Percentiles rank a stretch among this genome's conserved stretches.
Conservation (phyloP, 2,888 invertebrate species). For the Pyrochroa serraticornis region DNA sequence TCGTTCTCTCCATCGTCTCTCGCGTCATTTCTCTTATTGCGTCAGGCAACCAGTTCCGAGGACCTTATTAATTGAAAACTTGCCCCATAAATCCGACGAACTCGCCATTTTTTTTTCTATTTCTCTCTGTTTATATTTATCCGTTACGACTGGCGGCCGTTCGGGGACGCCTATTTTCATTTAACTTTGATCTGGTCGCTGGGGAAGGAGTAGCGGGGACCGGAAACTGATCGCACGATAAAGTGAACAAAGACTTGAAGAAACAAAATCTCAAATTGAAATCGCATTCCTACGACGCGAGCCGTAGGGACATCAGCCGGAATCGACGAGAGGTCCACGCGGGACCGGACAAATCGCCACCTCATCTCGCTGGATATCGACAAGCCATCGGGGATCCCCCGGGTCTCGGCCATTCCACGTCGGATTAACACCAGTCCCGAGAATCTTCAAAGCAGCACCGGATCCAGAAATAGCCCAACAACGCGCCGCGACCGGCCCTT, state of each 20-base stretch:
- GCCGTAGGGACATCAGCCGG: slow-evolving; percentile 8
- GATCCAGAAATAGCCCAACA: no score
- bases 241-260: not conserved
- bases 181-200: slow-evolving; percentile 9
- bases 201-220: not conserved
- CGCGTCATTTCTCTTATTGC: slow-evolving; percentile 16
- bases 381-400: slow-evolving; percentile 15
- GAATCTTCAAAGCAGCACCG: no score
- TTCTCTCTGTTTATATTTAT: slow-evolving; percentile 12
- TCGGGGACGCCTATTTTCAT: slow-evolving; percentile 2
- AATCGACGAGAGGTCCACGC: slow-evolving; percentile 18
- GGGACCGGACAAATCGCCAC: slow-evolving; percentile 25
- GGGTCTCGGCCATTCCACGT: slow-evolving; percentile 57
- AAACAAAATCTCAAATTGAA: slow-evolving; percentile 24
- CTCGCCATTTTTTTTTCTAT: slow-evolving; percentile 1
- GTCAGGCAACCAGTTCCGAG: slow-evolving; percentile 1
- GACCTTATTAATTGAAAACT: slow-evolving; percentile 22
- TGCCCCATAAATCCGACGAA: slow-evolving; percentile 6
- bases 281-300: slow-evolving; percentile 16
- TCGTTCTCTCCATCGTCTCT: slow-evolving; percentile 5
- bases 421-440: no score
- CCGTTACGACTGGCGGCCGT: not conserved
- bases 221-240: slow-evolving; percentile 1
- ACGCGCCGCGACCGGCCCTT: no score
- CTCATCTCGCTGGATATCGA: slow-evolving; percentile 21